Base-by-base conservation (phyloP, 2,797 vertebrate genomes). In the Thalassophryne amazonica region DNA sequence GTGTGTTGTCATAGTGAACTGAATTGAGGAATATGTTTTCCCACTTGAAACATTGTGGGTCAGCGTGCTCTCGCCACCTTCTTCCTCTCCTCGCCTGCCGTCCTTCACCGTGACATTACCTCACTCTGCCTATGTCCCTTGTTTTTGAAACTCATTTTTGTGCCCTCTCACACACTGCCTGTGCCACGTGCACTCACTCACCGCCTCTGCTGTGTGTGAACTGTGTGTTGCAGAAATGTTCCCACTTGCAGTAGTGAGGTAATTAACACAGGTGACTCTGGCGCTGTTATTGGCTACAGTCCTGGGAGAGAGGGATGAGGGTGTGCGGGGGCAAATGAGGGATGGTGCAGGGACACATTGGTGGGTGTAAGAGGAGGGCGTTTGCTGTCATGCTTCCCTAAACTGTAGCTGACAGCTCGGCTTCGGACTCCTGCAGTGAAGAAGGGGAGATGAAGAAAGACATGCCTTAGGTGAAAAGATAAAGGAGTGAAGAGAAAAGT, bases 261-360 rank as follows among this genome's bases (percentile, higher is more conserved):
- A 86, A 93, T 95, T 93, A 94, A 93, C 88, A 89, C 89, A 62
- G 80, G 91, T 89, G 91, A 93, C 91, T 73, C 85, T 88, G 60
- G 67, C 88, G 2, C 90, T 90, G 88, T n/a, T 77, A 87, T 22
- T 75, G 80, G 69, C 86, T 82, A 75, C 46, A 80, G 89, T 70
- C 70, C 73, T 71, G 28, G 38, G 76, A 76, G 76, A 62, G 67
- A 65, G 45, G 56, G 56, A 73, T 52, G 41, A 56, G 65, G n/a
- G 10, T 9, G 11, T 6, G 7, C 29, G 5, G 48, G 64, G 58
- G 46, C 56, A 73, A 62, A 59, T 37, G 24, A 54, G 33, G 48
- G 41, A 52, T 23, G 41, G 52, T 20, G 24, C 45, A 74, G 59
- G 48, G 60, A 58, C 59, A 57, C 54, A 57, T 41, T 47, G 46